These are phyloP conservation scores for Trichechus manatus DNA, from an alignment of 2,113 vertebrate genomes.

Conservation along the genomic window DNA sequence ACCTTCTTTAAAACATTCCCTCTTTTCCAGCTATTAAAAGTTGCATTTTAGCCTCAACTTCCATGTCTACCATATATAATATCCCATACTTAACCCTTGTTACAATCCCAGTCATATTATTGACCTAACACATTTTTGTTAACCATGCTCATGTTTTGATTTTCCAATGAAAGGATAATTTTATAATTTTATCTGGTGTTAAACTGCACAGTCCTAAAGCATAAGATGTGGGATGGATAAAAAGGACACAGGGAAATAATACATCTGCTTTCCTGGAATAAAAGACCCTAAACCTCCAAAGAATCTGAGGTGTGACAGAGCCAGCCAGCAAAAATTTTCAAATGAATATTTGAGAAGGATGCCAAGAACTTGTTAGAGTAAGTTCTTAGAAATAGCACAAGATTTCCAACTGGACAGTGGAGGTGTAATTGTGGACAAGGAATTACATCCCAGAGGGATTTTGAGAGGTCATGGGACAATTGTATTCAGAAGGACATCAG, in stretches of 20 bases:
- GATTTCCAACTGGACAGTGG: neutral
- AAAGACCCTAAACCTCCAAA: neutral
- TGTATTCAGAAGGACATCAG: neutral
- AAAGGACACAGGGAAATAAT: constrained; percentile 44
- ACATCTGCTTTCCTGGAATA: neutral
- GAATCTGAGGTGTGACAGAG: neutral
- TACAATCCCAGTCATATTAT: neutral
- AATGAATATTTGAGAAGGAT: neutral
- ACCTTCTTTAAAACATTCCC: constrained; percentile 29
- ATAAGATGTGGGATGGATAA: neutral
- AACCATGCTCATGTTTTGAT: constrained; percentile 46
- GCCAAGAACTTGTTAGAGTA: constrained; percentile 1
- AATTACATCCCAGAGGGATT: neutral
- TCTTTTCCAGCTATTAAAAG: constrained; percentile 48
- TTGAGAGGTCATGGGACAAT: neutral
- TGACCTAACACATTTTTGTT: constrained; percentile 26
- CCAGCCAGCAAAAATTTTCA: constrained; percentile 8
- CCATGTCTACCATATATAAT: neutral
- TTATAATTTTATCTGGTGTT: constrained; percentile 50
- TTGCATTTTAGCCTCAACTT: constrained; percentile 14
- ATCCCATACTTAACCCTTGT: neutral
- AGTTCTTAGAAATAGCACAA: constrained; percentile 14
- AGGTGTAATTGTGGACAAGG: neutral
- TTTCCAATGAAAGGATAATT: constrained; percentile 31
- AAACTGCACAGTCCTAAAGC: constrained; percentile 25